Conservation (phyloP, 2,113 vertebrate genomes). For the Gymnarchus niloticus region DNA sequence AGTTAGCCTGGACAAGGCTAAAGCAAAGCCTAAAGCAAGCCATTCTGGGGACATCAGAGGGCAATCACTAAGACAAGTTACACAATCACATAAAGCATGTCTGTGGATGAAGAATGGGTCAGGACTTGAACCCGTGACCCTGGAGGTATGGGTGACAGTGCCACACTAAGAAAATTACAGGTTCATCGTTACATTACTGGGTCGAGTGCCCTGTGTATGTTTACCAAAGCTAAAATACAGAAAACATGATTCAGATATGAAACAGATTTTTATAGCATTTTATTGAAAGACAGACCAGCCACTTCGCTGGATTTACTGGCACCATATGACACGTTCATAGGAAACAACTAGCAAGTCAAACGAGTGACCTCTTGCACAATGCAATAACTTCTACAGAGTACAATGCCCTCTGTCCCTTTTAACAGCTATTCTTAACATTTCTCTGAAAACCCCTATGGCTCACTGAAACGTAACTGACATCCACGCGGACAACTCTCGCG, state of each 20-base stretch:
- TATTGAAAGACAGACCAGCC: neutral
- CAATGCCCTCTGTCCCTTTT: neutral
- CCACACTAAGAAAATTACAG: neutral
- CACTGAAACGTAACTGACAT: neutral
- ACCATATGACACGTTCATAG: neutral
- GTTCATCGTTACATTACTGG: neutral
- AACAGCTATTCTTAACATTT: neutral
- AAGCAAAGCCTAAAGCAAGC: neutral
- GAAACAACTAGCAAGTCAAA: neutral
- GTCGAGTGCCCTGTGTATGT: neutral
- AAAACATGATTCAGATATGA: neutral
- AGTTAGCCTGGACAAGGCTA: neutral
- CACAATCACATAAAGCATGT: too few species aligned
- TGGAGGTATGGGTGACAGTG: too few species aligned
- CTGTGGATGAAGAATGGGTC: too few species aligned
- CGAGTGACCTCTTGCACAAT: neutral
- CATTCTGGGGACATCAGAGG: neutral
- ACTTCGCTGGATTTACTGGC: neutral
- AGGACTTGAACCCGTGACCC: too few species aligned
- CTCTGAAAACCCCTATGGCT: neutral
- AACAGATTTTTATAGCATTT: neutral
- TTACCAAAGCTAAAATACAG: neutral
- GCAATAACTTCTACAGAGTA: neutral
- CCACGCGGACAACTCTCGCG: neutral
- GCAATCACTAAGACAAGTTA: neutral